These are phyloP conservation scores for Platycheirus rosarum DNA, from an alignment of 2,888 invertebrate species.

Conservation along the genomic window DNA sequence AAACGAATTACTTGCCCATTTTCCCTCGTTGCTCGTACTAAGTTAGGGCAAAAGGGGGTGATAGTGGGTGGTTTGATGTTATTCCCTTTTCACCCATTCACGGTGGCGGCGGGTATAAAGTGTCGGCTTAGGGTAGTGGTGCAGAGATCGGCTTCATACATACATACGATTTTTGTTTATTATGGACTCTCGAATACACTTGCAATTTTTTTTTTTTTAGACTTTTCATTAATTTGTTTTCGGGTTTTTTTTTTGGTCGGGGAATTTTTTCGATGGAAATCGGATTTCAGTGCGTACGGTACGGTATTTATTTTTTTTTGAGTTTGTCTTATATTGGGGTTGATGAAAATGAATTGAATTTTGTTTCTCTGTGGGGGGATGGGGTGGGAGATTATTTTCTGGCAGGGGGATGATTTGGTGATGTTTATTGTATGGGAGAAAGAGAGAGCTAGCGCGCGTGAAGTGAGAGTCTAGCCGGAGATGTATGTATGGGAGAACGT, in stretches of 20 bases:
- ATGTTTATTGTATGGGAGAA: slow-evolving; percentile 42
- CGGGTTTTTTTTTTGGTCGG: slow-evolving; percentile 42
- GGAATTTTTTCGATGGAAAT: slow-evolving; percentile 60
- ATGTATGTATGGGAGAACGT: slow-evolving; percentile 44
- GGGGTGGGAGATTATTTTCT: slow-evolving; percentile 28
- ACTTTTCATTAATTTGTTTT: slow-evolving; percentile 73
- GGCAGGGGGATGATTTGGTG: slow-evolving; percentile 29
- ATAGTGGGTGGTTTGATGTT: slow-evolving; percentile 44
- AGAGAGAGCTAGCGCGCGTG: slow-evolving; percentile 54
- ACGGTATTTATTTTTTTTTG: slow-evolving; percentile 18
- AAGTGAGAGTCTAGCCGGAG: slow-evolving; percentile 43
- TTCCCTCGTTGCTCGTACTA: slow-evolving; percentile 31
- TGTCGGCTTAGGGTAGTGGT: slow-evolving; percentile 18
- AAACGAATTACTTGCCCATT: slow-evolving; percentile 54
- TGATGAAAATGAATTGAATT: slow-evolving; percentile 75
- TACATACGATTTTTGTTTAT: slow-evolving; percentile 52
- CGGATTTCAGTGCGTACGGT: slow-evolving; percentile 76
- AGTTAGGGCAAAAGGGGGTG: slow-evolving; percentile 19
- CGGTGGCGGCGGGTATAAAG: slow-evolving; percentile 55
- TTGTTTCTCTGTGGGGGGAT: slow-evolving; percentile 24
- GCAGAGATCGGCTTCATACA: slow-evolving; percentile 10
- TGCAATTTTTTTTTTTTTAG: slow-evolving; percentile 67
- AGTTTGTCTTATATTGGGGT: slow-evolving; percentile 63
- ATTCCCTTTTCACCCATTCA: slow-evolving; percentile 55
- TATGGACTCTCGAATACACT: slow-evolving; percentile 70